Evolutionary conservation across 2,113 vertebrate species (phyloP).

Genomic region (Rhea americana): DNA sequence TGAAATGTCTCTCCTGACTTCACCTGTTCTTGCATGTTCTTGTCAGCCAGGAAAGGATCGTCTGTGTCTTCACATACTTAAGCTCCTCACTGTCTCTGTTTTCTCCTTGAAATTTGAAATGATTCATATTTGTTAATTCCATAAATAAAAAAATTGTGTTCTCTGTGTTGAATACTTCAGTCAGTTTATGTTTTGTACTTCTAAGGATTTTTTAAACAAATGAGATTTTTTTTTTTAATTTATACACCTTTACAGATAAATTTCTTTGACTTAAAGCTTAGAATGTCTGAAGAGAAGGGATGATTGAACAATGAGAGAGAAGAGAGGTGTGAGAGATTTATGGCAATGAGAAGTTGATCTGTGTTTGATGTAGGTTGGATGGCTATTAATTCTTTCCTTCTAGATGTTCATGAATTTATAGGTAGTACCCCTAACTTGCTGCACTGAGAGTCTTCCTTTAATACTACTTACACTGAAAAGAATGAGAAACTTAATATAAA

Average conservation of each 20-base stretch:
- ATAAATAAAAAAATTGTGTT: background rate
- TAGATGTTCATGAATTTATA: background rate
- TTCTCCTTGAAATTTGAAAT: background rate
- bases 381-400: background rate
- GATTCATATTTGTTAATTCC: background rate
- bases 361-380: rapidly evolving
- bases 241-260: background rate
- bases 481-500: background rate
- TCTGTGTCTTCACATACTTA: background rate
- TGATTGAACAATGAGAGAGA: background rate
- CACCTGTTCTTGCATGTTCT: background rate
- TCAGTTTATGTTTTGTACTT: background rate
- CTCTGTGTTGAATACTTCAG: background rate
- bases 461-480: background rate
- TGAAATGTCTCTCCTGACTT: background rate
- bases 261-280: background rate
- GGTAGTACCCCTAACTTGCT: background rate
- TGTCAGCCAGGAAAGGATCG: background rate
- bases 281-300: background rate
- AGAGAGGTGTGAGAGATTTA: background rate
- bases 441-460: background rate
- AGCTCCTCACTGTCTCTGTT: background rate
- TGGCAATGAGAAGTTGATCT: background rate
- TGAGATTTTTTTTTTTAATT: background rate
- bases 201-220: background rate